Conservation (phyloP, 2,797 vertebrate species). For the Psittacula derbiana region DNA sequence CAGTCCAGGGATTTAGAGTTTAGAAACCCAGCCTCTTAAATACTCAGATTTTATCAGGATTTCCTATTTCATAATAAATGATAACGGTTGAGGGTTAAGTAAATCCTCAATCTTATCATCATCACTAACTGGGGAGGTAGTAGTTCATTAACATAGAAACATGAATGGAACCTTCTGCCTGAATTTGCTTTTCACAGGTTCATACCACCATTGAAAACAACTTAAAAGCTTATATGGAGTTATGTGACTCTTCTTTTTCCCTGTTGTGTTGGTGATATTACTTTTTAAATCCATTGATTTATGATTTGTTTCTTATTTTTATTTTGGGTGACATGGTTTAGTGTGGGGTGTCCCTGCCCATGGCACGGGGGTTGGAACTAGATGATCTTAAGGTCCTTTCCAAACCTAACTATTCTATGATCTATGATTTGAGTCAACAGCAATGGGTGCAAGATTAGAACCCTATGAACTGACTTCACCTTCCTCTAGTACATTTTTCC, state of each 20-base stretch:
- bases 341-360: no score
- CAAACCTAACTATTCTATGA: no score
- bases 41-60: not conserved
- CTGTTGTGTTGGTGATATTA: not conserved
- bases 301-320: not conserved
- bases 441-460: not conserved
- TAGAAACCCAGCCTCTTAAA: not conserved
- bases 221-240: fast-evolving
- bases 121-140: not conserved
- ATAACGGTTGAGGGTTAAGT: not conserved
- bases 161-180: not conserved
- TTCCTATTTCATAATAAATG: not conserved
- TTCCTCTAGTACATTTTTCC: not conserved
- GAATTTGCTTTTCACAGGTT: not conserved
- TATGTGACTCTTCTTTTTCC: not conserved
- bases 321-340: no score
- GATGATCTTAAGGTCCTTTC: no score
- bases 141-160: not conserved
- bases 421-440: not conserved
- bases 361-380: no score
- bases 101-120: not conserved
- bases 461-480: not conserved
- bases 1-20: not conserved
- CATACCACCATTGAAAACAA: not conserved
- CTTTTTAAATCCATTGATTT: not conserved